A percentile compares a stretch with the other conserved stretches of the same genome.
phyloP scores from a whole-genome alignment of 2,888 invertebrate genomes.

The Leucophenga montana region DNA sequence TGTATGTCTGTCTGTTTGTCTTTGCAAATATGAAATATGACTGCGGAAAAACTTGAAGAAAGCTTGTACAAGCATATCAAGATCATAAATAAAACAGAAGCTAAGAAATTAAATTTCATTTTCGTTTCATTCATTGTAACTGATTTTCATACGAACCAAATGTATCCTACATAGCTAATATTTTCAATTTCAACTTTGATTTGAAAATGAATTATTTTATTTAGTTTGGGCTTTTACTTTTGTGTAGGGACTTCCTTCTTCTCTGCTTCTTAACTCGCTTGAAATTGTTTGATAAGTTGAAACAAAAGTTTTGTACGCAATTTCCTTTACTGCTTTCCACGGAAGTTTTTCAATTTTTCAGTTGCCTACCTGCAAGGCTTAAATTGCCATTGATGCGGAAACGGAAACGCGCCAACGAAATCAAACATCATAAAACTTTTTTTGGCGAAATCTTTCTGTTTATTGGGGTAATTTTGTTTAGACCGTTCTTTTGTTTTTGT shows the following conservation, averaged over 20 bases:
- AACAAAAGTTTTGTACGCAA: constrained; percentile 60
- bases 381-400: not conserved
- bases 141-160: not conserved
- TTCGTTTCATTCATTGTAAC: not conserved
- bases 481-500: constrained; percentile 52
- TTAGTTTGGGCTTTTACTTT: constrained; percentile 29
- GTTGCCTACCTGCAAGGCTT: not conserved
- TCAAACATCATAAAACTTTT: constrained; percentile 63
- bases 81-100: constrained; percentile 66
- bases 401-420: constrained; percentile 44
- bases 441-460: constrained; percentile 52
- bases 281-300: constrained; percentile 64
- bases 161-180: not conserved
- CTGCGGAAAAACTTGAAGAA: constrained; percentile 64
- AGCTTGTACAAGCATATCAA: constrained; percentile 67
- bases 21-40: constrained; percentile 60
- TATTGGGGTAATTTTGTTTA: not conserved
- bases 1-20: not conserved
- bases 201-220: constrained; percentile 65
- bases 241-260: constrained; percentile 7
- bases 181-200: constrained; percentile 55
- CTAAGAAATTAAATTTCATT: constrained; percentile 64
- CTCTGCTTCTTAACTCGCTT: constrained; percentile 38
- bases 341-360: too few relatives aligned
- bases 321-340: too few relatives aligned